Evolutionary conservation across 2,797 vertebrate genomes (phyloP).

Genomic region (Falco peregrinus): DNA sequence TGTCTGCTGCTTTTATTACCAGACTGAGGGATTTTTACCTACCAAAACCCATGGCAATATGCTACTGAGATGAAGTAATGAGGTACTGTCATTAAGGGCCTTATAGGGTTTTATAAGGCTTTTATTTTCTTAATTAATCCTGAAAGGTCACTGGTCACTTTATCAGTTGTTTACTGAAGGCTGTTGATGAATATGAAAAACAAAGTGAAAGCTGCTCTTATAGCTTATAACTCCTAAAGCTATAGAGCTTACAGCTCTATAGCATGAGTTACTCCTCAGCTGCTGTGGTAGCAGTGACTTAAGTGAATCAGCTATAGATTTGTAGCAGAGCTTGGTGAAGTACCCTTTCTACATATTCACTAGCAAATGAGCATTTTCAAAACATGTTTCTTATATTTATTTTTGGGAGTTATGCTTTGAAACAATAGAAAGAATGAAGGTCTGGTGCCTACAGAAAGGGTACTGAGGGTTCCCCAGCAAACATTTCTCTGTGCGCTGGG

Average conservation of each 20-base stretch:
- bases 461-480: background rate
- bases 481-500: background rate
- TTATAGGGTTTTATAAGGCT: background rate
- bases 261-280: background rate
- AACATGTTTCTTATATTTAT: background rate
- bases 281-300: background rate
- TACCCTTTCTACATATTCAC: background rate
- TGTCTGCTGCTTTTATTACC: background rate
- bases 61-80: background rate
- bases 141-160: background rate
- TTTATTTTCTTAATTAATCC: background rate
- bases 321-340: background rate
- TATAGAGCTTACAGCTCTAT: background rate
- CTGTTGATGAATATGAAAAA: background rate
- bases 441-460: background rate
- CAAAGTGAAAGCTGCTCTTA: background rate
- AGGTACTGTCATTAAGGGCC: background rate
- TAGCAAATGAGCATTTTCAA: background rate
- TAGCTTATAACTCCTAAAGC: too few species aligned
- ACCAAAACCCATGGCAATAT: background rate
- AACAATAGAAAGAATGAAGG: background rate
- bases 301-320: accelerated
- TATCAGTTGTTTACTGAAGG: background rate
- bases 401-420: background rate
- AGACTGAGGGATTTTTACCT: background rate